Conservation (phyloP, 2,113 vertebrate genomes). For the Tragelaphus buxtoni region DNA sequence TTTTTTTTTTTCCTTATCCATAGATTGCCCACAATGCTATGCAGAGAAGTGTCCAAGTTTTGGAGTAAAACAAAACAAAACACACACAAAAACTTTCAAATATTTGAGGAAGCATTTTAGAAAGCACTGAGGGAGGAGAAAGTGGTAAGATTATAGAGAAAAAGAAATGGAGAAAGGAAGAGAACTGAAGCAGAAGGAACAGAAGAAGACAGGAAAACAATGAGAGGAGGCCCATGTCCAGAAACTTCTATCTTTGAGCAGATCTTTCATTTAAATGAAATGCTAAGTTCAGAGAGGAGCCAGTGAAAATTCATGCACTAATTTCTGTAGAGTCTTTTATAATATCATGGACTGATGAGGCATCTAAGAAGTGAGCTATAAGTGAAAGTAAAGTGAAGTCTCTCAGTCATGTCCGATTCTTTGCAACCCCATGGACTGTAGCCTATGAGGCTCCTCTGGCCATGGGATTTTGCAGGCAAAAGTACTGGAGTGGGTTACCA, state of each 20-base stretch:
- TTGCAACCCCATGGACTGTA: background rate
- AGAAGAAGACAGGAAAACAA: background rate
- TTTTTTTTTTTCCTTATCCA: slow-evolving; percentile 15
- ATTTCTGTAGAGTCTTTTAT: background rate
- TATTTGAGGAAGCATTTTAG: slow-evolving; percentile 17
- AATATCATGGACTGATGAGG: background rate
- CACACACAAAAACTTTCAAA: slow-evolving; percentile 5
- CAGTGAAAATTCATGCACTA: background rate
- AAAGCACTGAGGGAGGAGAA: background rate
- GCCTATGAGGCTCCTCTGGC: background rate
- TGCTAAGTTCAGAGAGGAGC: background rate
- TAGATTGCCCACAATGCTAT: slow-evolving; percentile 40
- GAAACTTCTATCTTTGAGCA: background rate
- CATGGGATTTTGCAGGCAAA: background rate
- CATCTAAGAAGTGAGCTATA: background rate
- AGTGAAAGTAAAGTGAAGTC: background rate
- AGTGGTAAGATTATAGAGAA: background rate
- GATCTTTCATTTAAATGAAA: background rate
- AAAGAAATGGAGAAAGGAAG: background rate
- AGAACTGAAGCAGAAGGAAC: background rate
- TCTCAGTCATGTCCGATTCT: rapidly evolving
- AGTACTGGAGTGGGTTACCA: background rate
- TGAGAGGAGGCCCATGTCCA: background rate
- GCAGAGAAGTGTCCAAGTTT: slow-evolving; percentile 38
- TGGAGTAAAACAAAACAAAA: background rate